These are phyloP conservation scores for Leptodirus hochenwartii DNA, from an alignment of 2,888 invertebrate genomes.

Conservation along the genomic window DNA sequence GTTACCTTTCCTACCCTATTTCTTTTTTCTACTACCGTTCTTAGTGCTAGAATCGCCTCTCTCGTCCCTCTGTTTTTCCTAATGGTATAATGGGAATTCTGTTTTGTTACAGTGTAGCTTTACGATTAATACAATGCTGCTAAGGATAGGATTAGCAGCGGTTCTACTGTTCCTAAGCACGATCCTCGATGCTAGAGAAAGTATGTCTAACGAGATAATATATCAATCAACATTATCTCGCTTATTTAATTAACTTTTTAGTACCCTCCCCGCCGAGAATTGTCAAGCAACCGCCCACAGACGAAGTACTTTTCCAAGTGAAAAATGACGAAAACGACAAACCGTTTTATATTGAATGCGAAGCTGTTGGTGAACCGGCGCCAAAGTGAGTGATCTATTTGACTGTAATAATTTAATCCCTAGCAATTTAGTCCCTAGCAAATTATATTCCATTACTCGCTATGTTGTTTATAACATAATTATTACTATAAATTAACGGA, in stretches of 20 bases:
- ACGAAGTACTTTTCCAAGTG: constrained; percentile 83
- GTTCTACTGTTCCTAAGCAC: constrained; percentile 9
- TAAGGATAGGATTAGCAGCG: constrained; percentile 8
- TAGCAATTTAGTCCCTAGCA: too few relatives aligned
- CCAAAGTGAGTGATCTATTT: constrained; percentile 77
- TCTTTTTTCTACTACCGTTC: too few relatives aligned
- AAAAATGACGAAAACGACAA: constrained; percentile 76
- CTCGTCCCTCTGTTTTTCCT: too few relatives aligned
- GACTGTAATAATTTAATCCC: too few relatives aligned
- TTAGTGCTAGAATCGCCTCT: too few relatives aligned
- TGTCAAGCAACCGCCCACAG: constrained; percentile 80
- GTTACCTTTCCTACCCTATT: too few relatives aligned
- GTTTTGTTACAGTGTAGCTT: too few relatives aligned
- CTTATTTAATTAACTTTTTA: too few relatives aligned
- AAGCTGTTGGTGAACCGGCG: constrained; percentile 87
- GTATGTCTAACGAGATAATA: constrained; percentile 9
- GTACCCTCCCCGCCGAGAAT: constrained; percentile 83
- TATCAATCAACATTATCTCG: not conserved
- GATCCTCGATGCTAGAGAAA: constrained; percentile 11
- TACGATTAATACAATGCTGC: constrained; percentile 9
- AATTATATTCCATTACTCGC: too few relatives aligned
- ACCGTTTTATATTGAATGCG: constrained; percentile 90
- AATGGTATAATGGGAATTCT: too few relatives aligned
- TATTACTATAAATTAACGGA: too few relatives aligned
- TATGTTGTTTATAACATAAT: too few relatives aligned